These are phyloP conservation scores for Spodoptera littoralis DNA, from an alignment of 2,888 invertebrate species.

Conservation along the genomic window DNA sequence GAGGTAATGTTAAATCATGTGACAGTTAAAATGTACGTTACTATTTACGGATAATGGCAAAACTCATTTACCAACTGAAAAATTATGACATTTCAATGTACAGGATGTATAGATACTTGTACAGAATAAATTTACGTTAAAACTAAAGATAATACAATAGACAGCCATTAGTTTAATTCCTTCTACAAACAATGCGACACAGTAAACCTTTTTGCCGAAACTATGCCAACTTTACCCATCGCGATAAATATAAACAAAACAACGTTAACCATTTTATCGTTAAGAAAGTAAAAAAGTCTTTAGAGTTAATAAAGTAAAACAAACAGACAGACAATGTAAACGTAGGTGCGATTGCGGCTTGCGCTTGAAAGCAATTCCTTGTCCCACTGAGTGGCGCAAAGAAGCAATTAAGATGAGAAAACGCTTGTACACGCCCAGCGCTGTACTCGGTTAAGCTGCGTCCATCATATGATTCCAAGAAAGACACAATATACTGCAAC, in stretches of 20 bases:
- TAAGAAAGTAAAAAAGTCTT: conserved; percentile 48
- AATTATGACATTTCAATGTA: no score
- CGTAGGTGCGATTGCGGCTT: conserved; percentile 54
- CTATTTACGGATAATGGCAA: no score
- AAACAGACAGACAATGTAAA: conserved; percentile 56
- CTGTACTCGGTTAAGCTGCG: conserved; percentile 54
- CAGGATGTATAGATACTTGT: no score
- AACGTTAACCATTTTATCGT: conserved; percentile 40
- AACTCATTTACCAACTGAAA: no score
- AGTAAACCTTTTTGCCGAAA: conserved; percentile 7
- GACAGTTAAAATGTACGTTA: background rate
- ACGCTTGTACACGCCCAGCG: conserved; percentile 56
- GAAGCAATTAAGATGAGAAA: conserved; percentile 72
- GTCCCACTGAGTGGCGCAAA: conserved; percentile 67
- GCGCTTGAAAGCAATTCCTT: conserved; percentile 74
- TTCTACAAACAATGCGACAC: background rate
- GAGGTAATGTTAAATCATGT: conserved; percentile 6
- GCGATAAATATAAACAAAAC: conserved; percentile 20
- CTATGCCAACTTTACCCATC: background rate
- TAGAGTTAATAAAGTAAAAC: conserved; percentile 49
- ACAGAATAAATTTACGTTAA: no score
- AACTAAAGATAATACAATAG: no score
- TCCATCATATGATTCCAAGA: conserved; percentile 27
- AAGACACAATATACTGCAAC: conserved; percentile 11
- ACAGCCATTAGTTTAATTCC: no score